A percentile compares a stretch with the other conserved stretches of the same genome.
Conservation (phyloP, 2,113 vertebrate species). For the Larimichthys polyactis region DNA sequence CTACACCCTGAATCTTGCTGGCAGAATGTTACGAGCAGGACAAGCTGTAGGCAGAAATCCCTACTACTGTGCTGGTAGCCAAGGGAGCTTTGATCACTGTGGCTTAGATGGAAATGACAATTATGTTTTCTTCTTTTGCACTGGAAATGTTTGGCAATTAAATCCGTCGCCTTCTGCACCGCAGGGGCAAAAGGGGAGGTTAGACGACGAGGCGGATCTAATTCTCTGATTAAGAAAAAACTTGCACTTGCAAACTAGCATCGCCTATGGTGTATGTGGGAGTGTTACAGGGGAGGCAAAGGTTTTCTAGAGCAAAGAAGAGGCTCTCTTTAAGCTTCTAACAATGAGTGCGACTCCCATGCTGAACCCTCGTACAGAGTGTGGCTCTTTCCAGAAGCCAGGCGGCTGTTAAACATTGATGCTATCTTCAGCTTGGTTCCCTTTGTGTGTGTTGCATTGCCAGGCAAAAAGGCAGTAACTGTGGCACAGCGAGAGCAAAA, state of each 20-base stretch:
- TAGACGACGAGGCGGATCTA: conserved; percentile 70
- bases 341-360: conserved; percentile 74
- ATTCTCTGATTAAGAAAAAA: conserved; percentile 74
- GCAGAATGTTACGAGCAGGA: conserved; percentile 59
- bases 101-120: conserved; percentile 81
- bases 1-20: conserved; percentile 57
- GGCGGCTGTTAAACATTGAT: conserved; percentile 79
- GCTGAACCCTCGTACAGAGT: conserved; percentile 61
- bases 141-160: conserved; percentile 80
- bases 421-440: conserved; percentile 68
- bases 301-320: conserved; percentile 65
- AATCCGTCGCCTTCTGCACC: conserved; percentile 64
- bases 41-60: conserved; percentile 72
- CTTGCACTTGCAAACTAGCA: conserved; percentile 43
- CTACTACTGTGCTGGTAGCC: conserved; percentile 72
- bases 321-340: conserved; percentile 77
- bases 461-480: conserved; percentile 64
- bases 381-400: conserved; percentile 64
- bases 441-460: conserved; percentile 51
- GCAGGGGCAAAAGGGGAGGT: conserved; percentile 63
- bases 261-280: conserved; percentile 65
- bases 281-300: conserved; percentile 57
- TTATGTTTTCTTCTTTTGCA: conserved; percentile 77
- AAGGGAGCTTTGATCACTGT: conserved; percentile 80
- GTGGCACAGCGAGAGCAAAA: conserved; percentile 42